Evolutionary conservation across 2,113 vertebrate species (phyloP), one percentile per base, ranked within the genome.

Genomic region (Brachyistius frenatus): DNA sequence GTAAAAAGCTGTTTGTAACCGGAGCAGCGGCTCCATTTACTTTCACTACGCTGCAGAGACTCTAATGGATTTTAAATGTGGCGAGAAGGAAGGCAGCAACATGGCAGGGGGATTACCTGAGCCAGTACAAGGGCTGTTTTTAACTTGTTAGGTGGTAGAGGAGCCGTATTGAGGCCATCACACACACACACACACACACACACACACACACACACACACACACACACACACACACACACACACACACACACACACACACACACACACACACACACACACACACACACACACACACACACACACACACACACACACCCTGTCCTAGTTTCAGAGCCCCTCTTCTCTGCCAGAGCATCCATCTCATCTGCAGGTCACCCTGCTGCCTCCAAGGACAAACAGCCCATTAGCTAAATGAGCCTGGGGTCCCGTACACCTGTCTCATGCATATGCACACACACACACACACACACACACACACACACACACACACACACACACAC

Each of bases 341-440:
- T 44, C 78, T 72, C 53, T 78, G 80, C 80, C 83, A 78, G 50
- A 83, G 88, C 83, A 88, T 92, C 87, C 88, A 86, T 93, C 89
- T 91, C 79, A 79, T 86, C 79, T 89, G 83, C 80, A 76, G 92
- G 89, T 90, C 88, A 91, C 88, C 80, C 85, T 63, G 83, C 41
- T 79, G 76, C 80, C 86, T 87, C 88, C 86, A 92, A 92, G 90
- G 92, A 93, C 92, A 93, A 90, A 89, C 87, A 86, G 83, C 70
- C 89, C 91, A 92, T 93, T 91, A 92, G 86, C 91, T 88, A 90
- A 92, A 91, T 90, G 86, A 90, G 90, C 87, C 88, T 58, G 78
- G 80, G 84, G 89, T 87, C 84, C 83, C 39, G 31, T 47, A 62
- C 78, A 88, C 86, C 89, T 91, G 87, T 86, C 84, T 79, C 49